Base-by-base conservation (phyloP, 2,797 vertebrate species). In the Allobates femoralis region DNA sequence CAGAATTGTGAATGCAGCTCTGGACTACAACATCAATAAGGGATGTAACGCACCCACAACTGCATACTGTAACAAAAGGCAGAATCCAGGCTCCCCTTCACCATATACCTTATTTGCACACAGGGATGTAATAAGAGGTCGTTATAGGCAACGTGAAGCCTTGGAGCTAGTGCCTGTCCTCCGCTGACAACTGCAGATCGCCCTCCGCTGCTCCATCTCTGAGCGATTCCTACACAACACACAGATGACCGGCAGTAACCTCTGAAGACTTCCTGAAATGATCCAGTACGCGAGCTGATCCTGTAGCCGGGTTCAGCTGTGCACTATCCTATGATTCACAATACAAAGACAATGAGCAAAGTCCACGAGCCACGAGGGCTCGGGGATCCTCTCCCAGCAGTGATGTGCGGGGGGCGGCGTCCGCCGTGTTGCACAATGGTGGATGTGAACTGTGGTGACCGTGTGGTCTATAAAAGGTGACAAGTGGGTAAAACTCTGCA, bases 291-390 rank as follows among this genome's bases (percentile, higher is more conserved):
- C 7, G 55, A 41, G 67, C 41, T 21, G 51, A 78, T 50, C 30
- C 64, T 71, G 55, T 66, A 79, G 34, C 76, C 75, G 82, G 74
- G 37, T 32, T 3, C 18, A 53, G 51, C 37, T 21, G 21, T 12
- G 26, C 21, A 26, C 55, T 34, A 50, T 64, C 64, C 66, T 51
- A 46, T 75, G 82, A 80, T 67, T 71, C 82, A 41, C 62, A 71
- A 46, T 81, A 67, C 69, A 83, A 21, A 81, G 76, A 75, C 82
- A 66, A 73, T 23, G 86, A 76, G 41, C 76, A 84, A 87, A 87
- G 82, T 87, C 56, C 86, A 58, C 5, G n/a, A 37, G 74, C 81
- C 28, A 46, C 67, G n/a, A 56, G 56, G 8, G 56, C 30, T 26
- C 23, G 58, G 19, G 30, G 30, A 84, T 66, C 79, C 81, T 26